These are phyloP conservation scores for Limulus polyphemus DNA, from an alignment of 2,888 invertebrate genomes.

Conservation along the genomic window DNA sequence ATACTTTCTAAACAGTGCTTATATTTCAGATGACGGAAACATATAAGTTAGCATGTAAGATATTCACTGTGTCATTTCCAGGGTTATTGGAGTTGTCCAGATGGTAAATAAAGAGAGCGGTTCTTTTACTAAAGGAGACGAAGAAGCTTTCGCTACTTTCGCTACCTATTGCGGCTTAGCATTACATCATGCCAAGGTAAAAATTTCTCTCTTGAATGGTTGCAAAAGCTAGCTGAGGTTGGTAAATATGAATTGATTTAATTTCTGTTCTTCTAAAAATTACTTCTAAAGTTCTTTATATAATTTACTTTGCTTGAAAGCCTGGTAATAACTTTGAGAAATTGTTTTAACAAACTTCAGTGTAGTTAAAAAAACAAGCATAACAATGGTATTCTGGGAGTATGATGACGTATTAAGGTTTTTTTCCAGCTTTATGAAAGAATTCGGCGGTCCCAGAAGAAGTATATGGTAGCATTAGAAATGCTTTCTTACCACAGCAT, in stretches of 20 bases:
- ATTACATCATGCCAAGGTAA: conserved; percentile 61
- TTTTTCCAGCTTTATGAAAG: conserved; percentile 44
- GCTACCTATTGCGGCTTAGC: conserved; percentile 75
- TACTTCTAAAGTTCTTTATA: background rate
- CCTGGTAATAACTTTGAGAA: too few relatives aligned
- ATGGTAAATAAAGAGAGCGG: conserved; percentile 56
- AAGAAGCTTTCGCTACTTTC: conserved; percentile 67
- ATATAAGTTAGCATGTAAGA: background rate
- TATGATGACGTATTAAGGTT: too few relatives aligned
- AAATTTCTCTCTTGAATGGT: background rate
- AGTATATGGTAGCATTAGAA: conserved; percentile 62
- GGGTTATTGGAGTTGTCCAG: conserved; percentile 71
- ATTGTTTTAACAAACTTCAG: too few relatives aligned
- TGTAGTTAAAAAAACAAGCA: too few relatives aligned
- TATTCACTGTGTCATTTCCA: conserved; percentile 28
- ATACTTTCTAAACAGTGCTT: background rate
- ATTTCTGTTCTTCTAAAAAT: background rate
- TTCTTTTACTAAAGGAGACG: conserved; percentile 52
- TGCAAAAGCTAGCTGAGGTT: background rate
- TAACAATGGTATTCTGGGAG: too few relatives aligned
- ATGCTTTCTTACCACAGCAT: conserved; percentile 72
- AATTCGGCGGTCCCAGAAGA: conserved; percentile 67
- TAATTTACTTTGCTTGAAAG: too few relatives aligned
- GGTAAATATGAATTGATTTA: background rate
- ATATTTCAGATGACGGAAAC: background rate